Evolutionary conservation across 2,888 invertebrate genomes (phyloP).

Genomic region (Linnaemya vulpina): DNA sequence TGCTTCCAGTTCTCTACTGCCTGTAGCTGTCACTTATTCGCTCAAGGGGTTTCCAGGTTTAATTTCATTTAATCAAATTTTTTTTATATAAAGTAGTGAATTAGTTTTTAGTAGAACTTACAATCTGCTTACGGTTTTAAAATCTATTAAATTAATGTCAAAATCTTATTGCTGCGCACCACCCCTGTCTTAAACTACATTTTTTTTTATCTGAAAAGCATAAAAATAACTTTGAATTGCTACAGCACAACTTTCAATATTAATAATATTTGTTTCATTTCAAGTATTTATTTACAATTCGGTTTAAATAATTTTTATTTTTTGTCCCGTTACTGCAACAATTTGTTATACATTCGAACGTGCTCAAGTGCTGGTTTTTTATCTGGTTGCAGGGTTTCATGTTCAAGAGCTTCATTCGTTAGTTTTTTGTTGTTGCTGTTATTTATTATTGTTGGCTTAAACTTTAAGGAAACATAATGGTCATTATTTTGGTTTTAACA

Average conservation of each 20-base stretch:
- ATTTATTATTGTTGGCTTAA: slow-evolving; percentile 36
- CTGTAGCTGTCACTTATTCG: slow-evolving; percentile 38
- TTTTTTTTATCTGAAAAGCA: background rate
- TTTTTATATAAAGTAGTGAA: slow-evolving; percentile 3
- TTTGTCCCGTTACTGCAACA: slow-evolving; percentile 5
- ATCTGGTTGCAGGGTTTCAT: slow-evolving; percentile 62
- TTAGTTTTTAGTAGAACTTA: slow-evolving; percentile 6
- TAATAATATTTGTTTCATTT: slow-evolving; percentile 62
- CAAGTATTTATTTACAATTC: slow-evolving; percentile 64
- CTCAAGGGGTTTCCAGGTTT: slow-evolving; percentile 31
- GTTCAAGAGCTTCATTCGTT: slow-evolving; percentile 68
- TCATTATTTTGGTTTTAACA: slow-evolving; percentile 56
- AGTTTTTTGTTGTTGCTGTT: background rate
- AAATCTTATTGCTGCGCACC: background rate
- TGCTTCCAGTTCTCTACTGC: background rate
- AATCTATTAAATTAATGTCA: background rate
- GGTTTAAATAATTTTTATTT: slow-evolving; percentile 26
- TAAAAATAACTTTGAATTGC: background rate
- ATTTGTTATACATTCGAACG: slow-evolving; percentile 56
- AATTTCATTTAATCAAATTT: slow-evolving; percentile 33
- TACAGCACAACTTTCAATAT: slow-evolving; percentile 27
- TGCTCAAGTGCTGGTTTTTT: slow-evolving; percentile 62
- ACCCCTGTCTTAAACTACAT: background rate
- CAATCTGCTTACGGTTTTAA: slow-evolving; percentile 21
- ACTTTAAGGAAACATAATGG: slow-evolving; percentile 58